Evolutionary conservation across 2,888 invertebrate genomes (phyloP).

Genomic region (Cephus pulcher): DNA sequence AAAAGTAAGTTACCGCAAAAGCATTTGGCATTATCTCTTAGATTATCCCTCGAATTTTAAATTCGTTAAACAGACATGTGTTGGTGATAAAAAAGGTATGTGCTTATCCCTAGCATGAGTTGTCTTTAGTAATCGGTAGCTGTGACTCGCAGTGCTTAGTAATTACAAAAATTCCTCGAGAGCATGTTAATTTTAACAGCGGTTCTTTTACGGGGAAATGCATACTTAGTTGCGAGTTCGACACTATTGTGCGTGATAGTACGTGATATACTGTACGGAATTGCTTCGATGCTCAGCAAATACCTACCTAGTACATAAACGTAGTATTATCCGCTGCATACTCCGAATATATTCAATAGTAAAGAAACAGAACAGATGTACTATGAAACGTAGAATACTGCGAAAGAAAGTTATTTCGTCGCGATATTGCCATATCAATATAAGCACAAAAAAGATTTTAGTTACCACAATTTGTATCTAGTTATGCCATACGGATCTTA

Average conservation of each 20-base stretch:
- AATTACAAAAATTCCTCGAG: neutral
- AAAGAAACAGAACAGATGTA: slow-evolving; percentile 25
- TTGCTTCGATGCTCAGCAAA: slow-evolving; percentile 19
- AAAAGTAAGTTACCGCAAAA: neutral
- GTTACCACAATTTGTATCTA: slow-evolving; percentile 6
- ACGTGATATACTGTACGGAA: slow-evolving; percentile 18
- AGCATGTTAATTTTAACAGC: neutral
- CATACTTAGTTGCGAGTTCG: slow-evolving; percentile 12
- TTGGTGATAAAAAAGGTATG: neutral
- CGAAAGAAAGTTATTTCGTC: neutral
- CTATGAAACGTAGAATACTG: neutral
- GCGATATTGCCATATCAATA: slow-evolving; percentile 41
- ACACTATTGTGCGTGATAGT: slow-evolving; percentile 11
- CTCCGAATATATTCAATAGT: slow-evolving; percentile 3
- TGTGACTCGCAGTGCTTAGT: neutral
- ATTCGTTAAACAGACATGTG: neutral
- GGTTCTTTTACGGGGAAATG: neutral
- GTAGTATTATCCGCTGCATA: neutral
- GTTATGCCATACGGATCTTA: slow-evolving; percentile 30
- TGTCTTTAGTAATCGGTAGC: neutral
- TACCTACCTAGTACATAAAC: neutral
- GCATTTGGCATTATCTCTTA: neutral
- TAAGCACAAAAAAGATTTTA: slow-evolving; percentile 29
- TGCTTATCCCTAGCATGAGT: neutral
- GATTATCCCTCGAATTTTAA: neutral